A percentile compares a stretch with the other conserved stretches of the same genome.
Conservation (phyloP, 2,113 vertebrate genomes). For the Puntigrus tetrazona region DNA sequence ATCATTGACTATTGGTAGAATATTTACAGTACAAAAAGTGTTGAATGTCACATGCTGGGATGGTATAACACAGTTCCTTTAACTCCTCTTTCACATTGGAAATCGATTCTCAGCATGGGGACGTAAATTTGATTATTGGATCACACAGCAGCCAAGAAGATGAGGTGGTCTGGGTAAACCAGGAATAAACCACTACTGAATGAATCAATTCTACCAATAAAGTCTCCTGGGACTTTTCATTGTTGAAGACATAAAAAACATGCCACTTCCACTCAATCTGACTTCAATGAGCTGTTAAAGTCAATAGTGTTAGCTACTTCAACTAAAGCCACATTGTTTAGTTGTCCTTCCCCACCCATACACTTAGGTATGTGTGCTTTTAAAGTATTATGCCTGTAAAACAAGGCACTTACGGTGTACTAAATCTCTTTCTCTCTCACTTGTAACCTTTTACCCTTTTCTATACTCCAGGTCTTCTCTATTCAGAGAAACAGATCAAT, state of each 20-base stretch:
- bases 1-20: background rate
- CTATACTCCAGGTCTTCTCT: background rate
- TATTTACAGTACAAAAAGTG: background rate
- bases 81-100: background rate
- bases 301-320: constrained; percentile 1
- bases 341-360: background rate
- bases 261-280: background rate
- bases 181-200: background rate
- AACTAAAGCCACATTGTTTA: background rate
- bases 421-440: background rate
- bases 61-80: background rate
- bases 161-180: background rate
- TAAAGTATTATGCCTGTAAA: background rate
- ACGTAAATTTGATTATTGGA: background rate
- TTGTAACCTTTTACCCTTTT: background rate
- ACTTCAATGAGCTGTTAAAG: background rate
- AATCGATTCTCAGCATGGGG: background rate
- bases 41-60: background rate
- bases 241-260: constrained; percentile 7
- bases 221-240: background rate
- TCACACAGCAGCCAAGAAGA: background rate
- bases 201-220: constrained; percentile 3
- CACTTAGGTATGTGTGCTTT: background rate
- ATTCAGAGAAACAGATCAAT: constrained; percentile 13
- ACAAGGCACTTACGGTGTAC: too few species aligned